Evolutionary conservation across 2,888 invertebrate genomes (phyloP).

Genomic region (Drosophila subquinaria): DNA sequence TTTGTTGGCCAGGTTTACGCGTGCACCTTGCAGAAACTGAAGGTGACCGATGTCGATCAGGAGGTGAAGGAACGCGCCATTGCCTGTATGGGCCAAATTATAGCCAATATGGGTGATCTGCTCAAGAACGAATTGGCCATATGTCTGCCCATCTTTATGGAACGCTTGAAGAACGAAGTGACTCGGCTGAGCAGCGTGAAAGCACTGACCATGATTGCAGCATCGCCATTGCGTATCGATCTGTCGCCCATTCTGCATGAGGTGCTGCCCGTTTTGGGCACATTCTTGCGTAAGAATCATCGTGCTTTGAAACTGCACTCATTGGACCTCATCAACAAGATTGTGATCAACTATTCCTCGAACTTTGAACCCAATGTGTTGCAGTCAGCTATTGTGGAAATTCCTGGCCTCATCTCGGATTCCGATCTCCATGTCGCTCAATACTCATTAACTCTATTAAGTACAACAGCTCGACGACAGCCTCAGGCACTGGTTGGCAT

Average conservation of each 20-base stretch:
- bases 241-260: slow-evolving; percentile 93
- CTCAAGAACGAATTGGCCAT: slow-evolving; percentile 91
- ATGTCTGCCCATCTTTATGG: slow-evolving; percentile 97
- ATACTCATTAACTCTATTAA: slow-evolving; percentile 93
- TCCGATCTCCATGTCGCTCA: slow-evolving; percentile 98
- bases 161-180: slow-evolving; percentile 98
- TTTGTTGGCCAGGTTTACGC: slow-evolving; percentile 93
- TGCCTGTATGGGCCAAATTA: slow-evolving; percentile 97
- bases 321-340: slow-evolving; percentile 94
- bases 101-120: slow-evolving; percentile 96
- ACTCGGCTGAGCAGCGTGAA: slow-evolving; percentile 98
- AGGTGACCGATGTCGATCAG: slow-evolving; percentile 98
- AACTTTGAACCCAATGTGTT: slow-evolving; percentile 89
- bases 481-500: slow-evolving; percentile 92
- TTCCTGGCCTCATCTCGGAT: slow-evolving; percentile 96
- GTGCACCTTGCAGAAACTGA: slow-evolving; percentile 93
- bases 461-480: slow-evolving; percentile 92
- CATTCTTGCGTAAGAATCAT: slow-evolving; percentile 98
- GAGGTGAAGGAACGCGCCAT: slow-evolving; percentile 99
- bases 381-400: slow-evolving; percentile 91
- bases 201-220: slow-evolving; percentile 96
- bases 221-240: slow-evolving; percentile 94
- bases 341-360: slow-evolving; percentile 94
- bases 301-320: slow-evolving; percentile 96
- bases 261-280: slow-evolving; percentile 95